These are phyloP conservation scores for Danaus plexippus DNA, from an alignment of 1,140 invertebrate species.

Conservation along the genomic window DNA sequence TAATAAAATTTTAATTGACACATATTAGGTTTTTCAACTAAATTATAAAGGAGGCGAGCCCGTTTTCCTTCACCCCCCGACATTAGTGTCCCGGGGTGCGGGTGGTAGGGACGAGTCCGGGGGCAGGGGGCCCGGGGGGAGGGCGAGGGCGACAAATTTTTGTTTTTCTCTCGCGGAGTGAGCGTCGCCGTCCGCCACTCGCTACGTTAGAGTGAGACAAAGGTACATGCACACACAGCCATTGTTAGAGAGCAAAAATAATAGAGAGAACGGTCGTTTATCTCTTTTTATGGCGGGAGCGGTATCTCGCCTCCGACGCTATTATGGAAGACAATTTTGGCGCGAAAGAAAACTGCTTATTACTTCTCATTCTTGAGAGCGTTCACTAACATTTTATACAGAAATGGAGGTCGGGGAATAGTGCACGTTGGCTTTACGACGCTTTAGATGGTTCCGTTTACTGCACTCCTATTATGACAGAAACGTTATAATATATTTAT, in stretches of 20 bases:
- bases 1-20: conserved; percentile 70
- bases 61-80: conserved; percentile 47
- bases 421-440: conserved; percentile 4
- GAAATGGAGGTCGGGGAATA: conserved; percentile 32
- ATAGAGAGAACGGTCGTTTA: conserved; percentile 71
- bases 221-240: conserved; percentile 63
- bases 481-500: too few relatives aligned
- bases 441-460: too few relatives aligned
- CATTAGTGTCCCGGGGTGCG: conserved; percentile 47
- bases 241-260: conserved; percentile 71
- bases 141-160: conserved; percentile 58
- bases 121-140: conserved; percentile 8
- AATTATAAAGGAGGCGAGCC: conserved; percentile 63
- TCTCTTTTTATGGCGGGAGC: conserved; percentile 68
- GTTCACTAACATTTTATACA: conserved; percentile 50
- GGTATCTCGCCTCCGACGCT: conserved; percentile 66
- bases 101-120: conserved; percentile 7
- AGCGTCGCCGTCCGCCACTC: conserved; percentile 16
- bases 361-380: conserved; percentile 66
- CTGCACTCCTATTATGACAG: too few relatives aligned
- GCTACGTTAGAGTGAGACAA: conserved; percentile 50
- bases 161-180: conserved; percentile 60
- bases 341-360: conserved; percentile 71
- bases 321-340: conserved; percentile 72
- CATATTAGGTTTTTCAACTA: conserved; percentile 64